phyloP scores from a whole-genome alignment of 2,888 invertebrate species.

The Dendrolimus pini region DNA sequence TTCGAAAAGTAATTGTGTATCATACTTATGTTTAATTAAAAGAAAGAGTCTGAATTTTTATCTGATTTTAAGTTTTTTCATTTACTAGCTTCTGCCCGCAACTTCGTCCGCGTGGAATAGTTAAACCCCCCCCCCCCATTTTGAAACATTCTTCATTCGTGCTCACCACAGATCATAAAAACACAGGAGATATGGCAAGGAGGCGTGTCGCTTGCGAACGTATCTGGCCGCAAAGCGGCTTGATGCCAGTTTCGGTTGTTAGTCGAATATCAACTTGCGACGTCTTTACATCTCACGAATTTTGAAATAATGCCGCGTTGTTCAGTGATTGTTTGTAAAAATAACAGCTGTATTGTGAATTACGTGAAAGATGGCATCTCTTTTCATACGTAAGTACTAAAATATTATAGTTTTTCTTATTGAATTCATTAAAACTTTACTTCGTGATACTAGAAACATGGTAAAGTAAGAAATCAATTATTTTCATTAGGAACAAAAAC shows the following conservation, averaged over 20 bases:
- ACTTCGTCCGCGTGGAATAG: too few species aligned
- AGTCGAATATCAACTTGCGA: not conserved
- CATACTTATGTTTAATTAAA: too few species aligned
- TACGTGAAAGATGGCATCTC: conserved; percentile 6
- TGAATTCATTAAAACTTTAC: too few species aligned
- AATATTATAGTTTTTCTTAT: conserved; percentile 2
- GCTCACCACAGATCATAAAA: conserved; percentile 6
- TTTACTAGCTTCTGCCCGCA: too few species aligned
- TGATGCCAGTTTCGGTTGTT: not conserved
- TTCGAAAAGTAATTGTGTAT: too few species aligned
- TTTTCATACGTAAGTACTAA: conserved; percentile 8
- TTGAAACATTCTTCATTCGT: too few species aligned
- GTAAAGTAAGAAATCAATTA: too few species aligned
- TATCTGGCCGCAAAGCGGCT: conserved; percentile 3
- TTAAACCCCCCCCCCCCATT: too few species aligned
- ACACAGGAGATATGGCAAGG: not conserved
- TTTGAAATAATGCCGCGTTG: conserved; percentile 1
- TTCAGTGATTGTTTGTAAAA: conserved; percentile 6
- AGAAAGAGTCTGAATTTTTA: too few species aligned
- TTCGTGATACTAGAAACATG: too few species aligned
- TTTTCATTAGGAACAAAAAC: too few species aligned
- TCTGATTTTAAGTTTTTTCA: too few species aligned
- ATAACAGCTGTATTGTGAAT: conserved; percentile 7
- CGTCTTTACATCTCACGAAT: not conserved
- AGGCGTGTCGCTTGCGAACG: conserved; percentile 2